phyloP scores from a whole-genome alignment of 2,113 vertebrate genomes.

The Heteronetta atricapilla region DNA sequence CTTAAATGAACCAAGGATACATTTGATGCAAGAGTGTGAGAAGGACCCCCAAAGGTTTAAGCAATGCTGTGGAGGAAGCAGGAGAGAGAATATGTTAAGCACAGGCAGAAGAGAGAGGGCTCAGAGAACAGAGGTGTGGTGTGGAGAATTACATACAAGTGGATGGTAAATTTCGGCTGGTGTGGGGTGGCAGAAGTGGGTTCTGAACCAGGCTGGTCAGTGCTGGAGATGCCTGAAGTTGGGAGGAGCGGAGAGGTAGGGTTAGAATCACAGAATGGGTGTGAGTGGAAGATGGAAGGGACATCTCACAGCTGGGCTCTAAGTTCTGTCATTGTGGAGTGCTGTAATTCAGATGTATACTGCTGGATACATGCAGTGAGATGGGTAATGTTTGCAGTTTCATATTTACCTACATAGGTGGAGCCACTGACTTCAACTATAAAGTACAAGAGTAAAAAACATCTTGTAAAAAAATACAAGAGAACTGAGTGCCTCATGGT shows the following conservation, averaged over 20 bases:
- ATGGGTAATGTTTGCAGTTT: neutral
- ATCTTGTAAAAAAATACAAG: neutral
- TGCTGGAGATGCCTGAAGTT: neutral
- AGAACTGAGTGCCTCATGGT: accelerated
- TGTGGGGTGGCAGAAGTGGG: neutral
- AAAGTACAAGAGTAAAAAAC: neutral
- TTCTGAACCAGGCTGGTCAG: neutral
- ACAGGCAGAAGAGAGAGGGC: neutral
- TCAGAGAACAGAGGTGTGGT: neutral
- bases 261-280: neutral
- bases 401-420: neutral
- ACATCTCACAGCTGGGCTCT: neutral
- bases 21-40: neutral
- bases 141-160: accelerated
- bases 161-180: neutral
- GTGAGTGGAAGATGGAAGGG: neutral
- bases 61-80: neutral
- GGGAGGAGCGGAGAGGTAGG: neutral
- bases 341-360: neutral
- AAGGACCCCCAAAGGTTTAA: neutral
- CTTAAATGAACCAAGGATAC: neutral
- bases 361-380: neutral
- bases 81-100: neutral
- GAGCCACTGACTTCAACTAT: slow-evolving; percentile 9
- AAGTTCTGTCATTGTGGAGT: neutral